phyloP scores from a whole-genome alignment of 2,888 invertebrate species.

The Tenthredo distinguenda region DNA sequence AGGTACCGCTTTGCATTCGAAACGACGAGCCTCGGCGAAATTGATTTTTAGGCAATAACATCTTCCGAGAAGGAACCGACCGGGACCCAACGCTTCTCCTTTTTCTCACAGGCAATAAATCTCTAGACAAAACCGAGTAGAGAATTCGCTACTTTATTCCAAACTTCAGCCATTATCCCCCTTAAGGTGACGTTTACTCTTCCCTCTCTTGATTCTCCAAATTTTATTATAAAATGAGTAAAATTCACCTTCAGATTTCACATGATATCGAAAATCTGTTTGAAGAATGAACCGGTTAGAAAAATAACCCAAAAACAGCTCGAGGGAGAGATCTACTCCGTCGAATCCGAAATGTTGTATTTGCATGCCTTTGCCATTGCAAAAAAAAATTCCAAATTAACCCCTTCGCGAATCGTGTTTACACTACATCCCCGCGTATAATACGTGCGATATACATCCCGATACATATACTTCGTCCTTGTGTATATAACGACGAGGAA shows the following conservation, averaged over 20 bases:
- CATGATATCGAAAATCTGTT: not conserved
- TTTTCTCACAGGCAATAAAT: conserved; percentile 29
- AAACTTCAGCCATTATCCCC: not conserved
- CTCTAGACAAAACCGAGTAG: not conserved
- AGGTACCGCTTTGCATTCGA: conserved; percentile 44
- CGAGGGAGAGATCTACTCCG: not conserved
- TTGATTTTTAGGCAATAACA: conserved; percentile 51
- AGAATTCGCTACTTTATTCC: not conserved
- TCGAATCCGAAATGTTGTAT: not conserved
- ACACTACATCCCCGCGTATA: not conserved
- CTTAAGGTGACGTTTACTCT: not conserved
- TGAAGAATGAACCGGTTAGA: not conserved
- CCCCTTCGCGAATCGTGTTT: not conserved
- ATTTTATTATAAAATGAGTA: not conserved
- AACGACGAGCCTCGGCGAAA: conserved; percentile 41
- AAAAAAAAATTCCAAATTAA: not conserved
- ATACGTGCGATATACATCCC: not conserved
- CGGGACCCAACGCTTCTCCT: conserved; percentile 4
- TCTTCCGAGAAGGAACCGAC: conserved; percentile 52
- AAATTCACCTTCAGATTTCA: not conserved
- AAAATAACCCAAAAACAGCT: not conserved
- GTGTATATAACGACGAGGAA: not conserved
- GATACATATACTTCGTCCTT: not conserved
- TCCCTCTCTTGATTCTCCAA: not conserved
- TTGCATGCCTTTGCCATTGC: too few relatives aligned